Evolutionary conservation across 2,888 invertebrate species (phyloP), one percentile per base, ranked within the genome.

Genomic region (Drosophila mimetica): DNA sequence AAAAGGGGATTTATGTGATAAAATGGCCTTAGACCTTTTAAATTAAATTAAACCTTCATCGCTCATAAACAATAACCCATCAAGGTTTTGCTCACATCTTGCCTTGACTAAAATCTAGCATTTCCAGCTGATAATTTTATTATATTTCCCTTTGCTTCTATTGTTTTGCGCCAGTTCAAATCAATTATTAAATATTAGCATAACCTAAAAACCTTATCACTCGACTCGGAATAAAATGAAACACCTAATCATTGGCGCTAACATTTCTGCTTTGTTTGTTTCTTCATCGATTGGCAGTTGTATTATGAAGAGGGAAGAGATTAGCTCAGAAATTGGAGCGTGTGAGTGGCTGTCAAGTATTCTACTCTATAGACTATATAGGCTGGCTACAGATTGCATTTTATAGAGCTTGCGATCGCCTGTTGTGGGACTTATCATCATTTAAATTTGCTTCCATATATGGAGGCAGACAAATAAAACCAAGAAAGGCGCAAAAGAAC

Each of bases 171-270:
- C 36, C 66, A 34, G 41, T 57, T 66, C 53, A 53, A 83, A 75
- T 72, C 75, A 67, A 63, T 70, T 54, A 47, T 59, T 65, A 46
- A 76, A 74, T 82, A 77, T 82, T 79, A 47, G 71, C 41, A 36
- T 85, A 81, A 79, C 86, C 81, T 73, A 79, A 75, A 85, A 82
- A 67, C 34, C 22, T 76, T 79, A 79, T 74, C 83, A 66, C 48
- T 4, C 9, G 6, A 14, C 55, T 46, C 5, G 34, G 14, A 2
- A 63, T 34, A n/a, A 16, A 52, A 39, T 18, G 41, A 20, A 32
- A 39, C 34, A 39, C 46, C 44, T 46, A 79, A 82, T 81, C 63
- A 70, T 52, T 65, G 81, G 83, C 81, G 81, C 81, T 79, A 57
- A 51, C 72, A 57, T 63, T 61, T 70, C 59, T 69, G 20, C 46